Base-by-base conservation (phyloP, 1,140 invertebrate genomes). In the Popillia japonica region DNA sequence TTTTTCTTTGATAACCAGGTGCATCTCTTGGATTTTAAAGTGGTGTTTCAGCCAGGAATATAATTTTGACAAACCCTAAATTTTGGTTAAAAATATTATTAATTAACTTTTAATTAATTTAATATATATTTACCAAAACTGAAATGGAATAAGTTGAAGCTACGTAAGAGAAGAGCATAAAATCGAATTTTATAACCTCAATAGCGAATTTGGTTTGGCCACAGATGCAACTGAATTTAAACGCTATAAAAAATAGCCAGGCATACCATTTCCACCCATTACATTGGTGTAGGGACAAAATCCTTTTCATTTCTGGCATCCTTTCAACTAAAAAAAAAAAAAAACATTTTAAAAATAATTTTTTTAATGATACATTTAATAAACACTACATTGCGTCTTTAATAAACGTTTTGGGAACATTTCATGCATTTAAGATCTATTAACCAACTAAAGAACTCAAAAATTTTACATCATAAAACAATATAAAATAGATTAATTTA, bases 141-240 rank as follows among this genome's bases (percentile, higher is more conserved):
- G 61, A 22, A 9, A 68, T 68, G 22, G 27, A 68, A 34, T 68
- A 68, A 6, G 61, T 68, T 23, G 61, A n/a, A 2, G 61, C 61
- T 9, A 22, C 61, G 61, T 68, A 68, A 34, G 22, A 68, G 11
- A 68, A 23, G 27, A 23, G 61, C 20, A 34, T 34, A 68, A 68
- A 68, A 68, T 68, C 61, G 6, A 3, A 10, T 10, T 34, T 23
- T 2, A 6, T 14, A 2, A 23, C 61, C 2, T 68, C 61, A 14
- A 68, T 27, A 10, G 61, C 61, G 27, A 68, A 68, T 27, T 68
- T 68, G 8, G 61, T 34, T 68, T 68, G 61, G 20, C 61, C 11
- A 34, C 61, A 68, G 27, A 68, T 27, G 61, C 61, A 68, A 1
- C 20, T 4, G 20, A 34, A 27, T 27, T 68, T 68, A 14, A 68